phyloP scores from a whole-genome alignment of 2,888 invertebrate species.

The Andrena haemorrhoa region DNA sequence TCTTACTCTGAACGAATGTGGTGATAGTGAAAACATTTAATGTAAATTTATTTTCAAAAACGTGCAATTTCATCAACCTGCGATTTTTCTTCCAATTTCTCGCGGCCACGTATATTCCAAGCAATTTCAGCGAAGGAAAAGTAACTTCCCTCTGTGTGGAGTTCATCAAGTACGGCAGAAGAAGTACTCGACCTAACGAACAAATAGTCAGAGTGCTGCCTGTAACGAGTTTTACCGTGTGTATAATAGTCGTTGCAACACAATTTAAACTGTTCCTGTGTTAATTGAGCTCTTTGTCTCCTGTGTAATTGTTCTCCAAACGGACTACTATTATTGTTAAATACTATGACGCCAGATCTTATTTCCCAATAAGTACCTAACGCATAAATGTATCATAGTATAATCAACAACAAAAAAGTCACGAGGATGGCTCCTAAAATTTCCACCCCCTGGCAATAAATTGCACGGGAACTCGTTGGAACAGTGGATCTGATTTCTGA shows the following conservation, averaged over 20 bases:
- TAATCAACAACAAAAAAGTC: no score
- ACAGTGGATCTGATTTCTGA: not conserved
- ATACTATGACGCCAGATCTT: not conserved
- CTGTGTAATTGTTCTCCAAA: not conserved
- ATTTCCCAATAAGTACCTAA: not conserved
- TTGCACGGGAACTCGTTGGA: not conserved
- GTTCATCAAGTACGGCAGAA: conserved; percentile 34
- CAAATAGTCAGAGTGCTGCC: conserved; percentile 25
- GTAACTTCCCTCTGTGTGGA: not conserved
- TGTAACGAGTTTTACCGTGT: conserved; percentile 22
- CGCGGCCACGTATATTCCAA: not conserved
- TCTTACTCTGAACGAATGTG: no score
- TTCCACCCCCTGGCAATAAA: not conserved
- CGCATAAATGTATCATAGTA: not conserved
- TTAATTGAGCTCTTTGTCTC: not conserved
- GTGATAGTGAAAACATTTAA: no score
- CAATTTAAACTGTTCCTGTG: conserved; percentile 16
- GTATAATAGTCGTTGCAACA: conserved; percentile 18
- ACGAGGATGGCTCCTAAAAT: no score
- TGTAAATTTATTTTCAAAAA: not conserved
- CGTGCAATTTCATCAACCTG: not conserved
- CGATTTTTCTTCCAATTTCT: not conserved
- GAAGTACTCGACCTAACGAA: conserved; percentile 31
- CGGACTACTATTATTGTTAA: not conserved
- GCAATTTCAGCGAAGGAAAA: conserved; percentile 5